Base-by-base conservation (phyloP, 2,113 vertebrate species). In the Oreochromis spilurus region DNA sequence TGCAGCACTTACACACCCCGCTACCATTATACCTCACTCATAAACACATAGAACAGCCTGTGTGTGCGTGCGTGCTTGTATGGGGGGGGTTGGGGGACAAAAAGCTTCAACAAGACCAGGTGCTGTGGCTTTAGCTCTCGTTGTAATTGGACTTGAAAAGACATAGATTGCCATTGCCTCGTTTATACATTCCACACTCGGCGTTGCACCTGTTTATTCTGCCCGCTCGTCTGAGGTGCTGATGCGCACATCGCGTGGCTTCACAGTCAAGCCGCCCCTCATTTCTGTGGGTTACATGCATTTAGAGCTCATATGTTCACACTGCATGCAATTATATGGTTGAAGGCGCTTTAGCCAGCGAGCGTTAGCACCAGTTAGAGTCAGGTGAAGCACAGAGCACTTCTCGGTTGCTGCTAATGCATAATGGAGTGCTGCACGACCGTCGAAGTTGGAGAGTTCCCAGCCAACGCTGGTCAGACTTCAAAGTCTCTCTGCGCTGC, bases 301-400 rank as follows among this genome's bases (percentile, higher is more conserved):
- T 91, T 93, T 82, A 81, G 29, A 75, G 84, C 70, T 79, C 86
- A 83, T 81, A 80, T 53, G 75, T 90, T 90, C 89, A 88, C 85
- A 48, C 89, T 45, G 81, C 90, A 82, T 87, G 90, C 89, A 90
- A 88, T 91, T 85, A 90, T 82, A 87, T 81, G 86, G 83, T 54
- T 45, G 75, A 50, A 55, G 31, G 87, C 52, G 13, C 79, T 86
- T 77, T 77, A 52, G 72, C 84, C 55, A 45, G 80, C 3, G 72
- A 84, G 87, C 72, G 29, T 83, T 84, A 87, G 81, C 86, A 72
- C 45, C 90, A 43, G 86, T 88, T 88, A 80, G 88, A 62, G 81
- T 60, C 86, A 87, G 88, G 87, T 87, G 88, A 83, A 78, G 90
- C 77, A 26, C 86, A 72, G 86, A 82, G 75, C 38, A 26, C 84